Conservation (phyloP, 2,113 vertebrate species). For the Cricetomys ansorgei region DNA sequence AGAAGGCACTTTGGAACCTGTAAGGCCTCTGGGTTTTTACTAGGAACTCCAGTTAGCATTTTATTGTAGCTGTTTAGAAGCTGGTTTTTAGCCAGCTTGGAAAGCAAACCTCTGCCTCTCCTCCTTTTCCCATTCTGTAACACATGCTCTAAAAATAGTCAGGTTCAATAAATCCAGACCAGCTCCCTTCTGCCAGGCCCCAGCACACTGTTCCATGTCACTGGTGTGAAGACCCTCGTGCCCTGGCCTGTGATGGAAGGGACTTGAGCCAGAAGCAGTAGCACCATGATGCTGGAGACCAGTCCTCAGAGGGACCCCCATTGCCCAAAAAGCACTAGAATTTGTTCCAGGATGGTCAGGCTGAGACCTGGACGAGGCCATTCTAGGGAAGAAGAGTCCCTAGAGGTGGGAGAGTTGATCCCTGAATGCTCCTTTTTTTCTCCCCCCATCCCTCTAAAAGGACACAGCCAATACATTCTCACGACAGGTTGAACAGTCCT, state of each 20-base stretch:
- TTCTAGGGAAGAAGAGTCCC: neutral
- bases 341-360: slow-evolving; percentile 49
- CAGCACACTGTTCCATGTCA: fast-evolving
- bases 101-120: neutral
- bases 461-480: slow-evolving; percentile 79
- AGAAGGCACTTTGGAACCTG: slow-evolving; percentile 1
- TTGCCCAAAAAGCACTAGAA: slow-evolving; percentile 65
- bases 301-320: neutral
- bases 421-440: slow-evolving; percentile 42
- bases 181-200: neutral
- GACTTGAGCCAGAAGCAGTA: neutral
- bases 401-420: slow-evolving; percentile 61
- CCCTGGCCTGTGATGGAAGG: neutral
- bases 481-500: slow-evolving; percentile 81
- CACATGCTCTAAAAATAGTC: neutral
- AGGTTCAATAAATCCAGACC: neutral
- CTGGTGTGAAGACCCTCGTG: neutral
- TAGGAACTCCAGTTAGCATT: slow-evolving; percentile 18
- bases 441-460: slow-evolving; percentile 43
- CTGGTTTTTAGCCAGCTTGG: neutral
- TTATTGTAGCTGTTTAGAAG: slow-evolving; percentile 5
- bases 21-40: slow-evolving; percentile 10
- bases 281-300: slow-evolving; percentile 54
- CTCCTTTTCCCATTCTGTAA: neutral
- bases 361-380: neutral